Evolutionary conservation across 2,797 vertebrate genomes (phyloP), one percentile per base, ranked within the genome.

Genomic region (Pyrocephalus nanus): DNA sequence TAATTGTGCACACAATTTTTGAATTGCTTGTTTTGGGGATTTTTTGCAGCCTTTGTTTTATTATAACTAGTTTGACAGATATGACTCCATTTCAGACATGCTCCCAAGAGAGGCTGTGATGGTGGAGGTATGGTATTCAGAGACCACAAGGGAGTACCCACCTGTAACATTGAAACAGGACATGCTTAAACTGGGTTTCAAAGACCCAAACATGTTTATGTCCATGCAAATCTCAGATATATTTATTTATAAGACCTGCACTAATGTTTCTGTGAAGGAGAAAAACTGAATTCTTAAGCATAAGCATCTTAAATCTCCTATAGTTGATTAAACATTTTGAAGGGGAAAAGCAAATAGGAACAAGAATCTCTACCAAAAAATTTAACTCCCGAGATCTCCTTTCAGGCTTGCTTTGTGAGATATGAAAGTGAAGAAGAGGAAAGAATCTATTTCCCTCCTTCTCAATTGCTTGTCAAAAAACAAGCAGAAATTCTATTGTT

Each of bases 1-100:
- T 67, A 42, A 34, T 0, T 48, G 6, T 30, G 62, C 1, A 5
- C 5, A 69, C 2, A 70, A 2, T 14, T 53, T 21, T 51, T 42
- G 14, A 86, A 9, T n/a, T 58, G 4, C 11, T 66, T 5, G 1
- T 25, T 42, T 34, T 4, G 6, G 12, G 3, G 0, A 0, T 9
- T 27, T 48, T 57, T 78, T 74, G 40, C 22, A 62, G 20, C 36
- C 62, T 75, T 62, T 3, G 0, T 48, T 91, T 62, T 45, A 8
- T 54, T 22, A 29, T 45, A 45, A 76, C 47, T 26, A 42, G 9
- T 38, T 80, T 53, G 26, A n/a, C 36, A 26, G 9, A 32, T 50
- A 47, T 2, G 38, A 9, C 11, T 71, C n/a, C 38, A 15, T 48
- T 54, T 43, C 7, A 69, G 73, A 65, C 8, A 11, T 29, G 4